Conservation (phyloP, 2,888 invertebrate species). For the Liodrosophila aerea region DNA sequence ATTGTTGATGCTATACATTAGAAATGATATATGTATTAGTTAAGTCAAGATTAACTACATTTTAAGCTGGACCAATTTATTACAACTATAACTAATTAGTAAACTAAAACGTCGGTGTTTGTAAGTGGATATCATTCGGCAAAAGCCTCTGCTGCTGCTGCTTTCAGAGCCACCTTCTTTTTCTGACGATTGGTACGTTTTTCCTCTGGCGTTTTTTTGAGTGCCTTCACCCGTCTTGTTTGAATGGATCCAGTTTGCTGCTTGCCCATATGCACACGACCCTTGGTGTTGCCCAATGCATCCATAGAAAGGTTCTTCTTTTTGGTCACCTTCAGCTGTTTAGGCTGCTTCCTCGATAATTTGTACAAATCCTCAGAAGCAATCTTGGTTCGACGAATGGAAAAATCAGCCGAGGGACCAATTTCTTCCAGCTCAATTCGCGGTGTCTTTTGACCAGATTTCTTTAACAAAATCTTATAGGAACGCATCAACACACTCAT, state of each 20-base stretch:
- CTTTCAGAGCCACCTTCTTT: conserved; percentile 82
- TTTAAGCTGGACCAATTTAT: conserved; percentile 73
- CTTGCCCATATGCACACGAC: conserved; percentile 95
- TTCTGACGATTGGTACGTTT: conserved; percentile 85
- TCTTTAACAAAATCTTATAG: conserved; percentile 92
- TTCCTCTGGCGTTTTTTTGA: conserved; percentile 89
- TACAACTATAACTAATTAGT: conserved; percentile 58
- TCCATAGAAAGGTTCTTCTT: conserved; percentile 96
- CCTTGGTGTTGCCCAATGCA: conserved; percentile 93
- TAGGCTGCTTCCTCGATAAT: conserved; percentile 90
- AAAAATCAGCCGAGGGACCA: conserved; percentile 95
- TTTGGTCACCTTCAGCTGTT: conserved; percentile 89
- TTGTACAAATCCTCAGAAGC: conserved; percentile 95
- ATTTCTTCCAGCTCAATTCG: conserved; percentile 89
- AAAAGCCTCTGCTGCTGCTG: conserved; percentile 63
- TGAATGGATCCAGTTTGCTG: conserved; percentile 92
- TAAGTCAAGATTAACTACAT: conserved; percentile 45
- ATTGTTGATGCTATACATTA: conserved; percentile 80
- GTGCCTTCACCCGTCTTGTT: conserved; percentile 94
- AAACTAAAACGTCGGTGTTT: conserved; percentile 22
- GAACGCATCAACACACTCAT: conserved; percentile 91
- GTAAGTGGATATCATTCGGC: conserved; percentile 26
- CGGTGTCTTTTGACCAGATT: conserved; percentile 94
- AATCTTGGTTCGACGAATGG: conserved; percentile 91
- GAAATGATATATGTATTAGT: conserved; percentile 17